These are phyloP conservation scores for Aporophyla lueneburgensis DNA, from an alignment of 2,888 invertebrate genomes.

Conservation along the genomic window DNA sequence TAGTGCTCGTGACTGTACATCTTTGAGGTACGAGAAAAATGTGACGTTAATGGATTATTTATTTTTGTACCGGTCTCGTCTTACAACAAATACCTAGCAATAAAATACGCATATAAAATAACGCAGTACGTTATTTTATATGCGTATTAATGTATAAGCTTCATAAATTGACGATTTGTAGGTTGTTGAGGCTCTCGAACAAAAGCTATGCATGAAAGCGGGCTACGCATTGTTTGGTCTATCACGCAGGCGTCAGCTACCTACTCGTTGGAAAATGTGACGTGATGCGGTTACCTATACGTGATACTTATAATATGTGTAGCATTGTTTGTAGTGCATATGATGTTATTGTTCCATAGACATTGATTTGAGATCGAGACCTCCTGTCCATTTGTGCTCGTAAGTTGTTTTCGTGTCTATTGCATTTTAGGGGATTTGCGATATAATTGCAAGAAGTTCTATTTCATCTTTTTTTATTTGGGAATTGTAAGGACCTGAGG, in stretches of 20 bases:
- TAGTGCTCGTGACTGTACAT: no score
- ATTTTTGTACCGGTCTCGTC: constrained; percentile 25
- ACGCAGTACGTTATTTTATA: constrained; percentile 4
- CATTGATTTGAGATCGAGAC: not conserved
- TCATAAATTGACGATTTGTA: constrained; percentile 21
- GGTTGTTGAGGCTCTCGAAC: constrained; percentile 14
- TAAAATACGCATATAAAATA: no score
- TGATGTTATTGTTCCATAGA: constrained; percentile 1
- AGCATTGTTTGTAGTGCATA: no score
- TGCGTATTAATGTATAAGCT: not conserved
- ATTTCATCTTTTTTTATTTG: not conserved
- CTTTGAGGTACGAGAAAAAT: constrained; percentile 21
- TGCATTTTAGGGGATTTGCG: not conserved
- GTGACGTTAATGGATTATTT: constrained; percentile 36
- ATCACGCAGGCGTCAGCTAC: constrained; percentile 15
- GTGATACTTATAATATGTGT: not conserved
- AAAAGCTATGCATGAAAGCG: constrained; percentile 22
- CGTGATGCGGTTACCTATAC: not conserved
- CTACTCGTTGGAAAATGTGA: not conserved
- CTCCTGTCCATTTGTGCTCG: no score
- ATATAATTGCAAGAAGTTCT: not conserved
- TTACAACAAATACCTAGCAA: constrained; percentile 6
- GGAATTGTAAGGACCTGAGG: not conserved
- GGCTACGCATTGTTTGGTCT: constrained; percentile 40
- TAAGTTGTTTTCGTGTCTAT: no score